phyloP scores from a whole-genome alignment of 2,113 vertebrate species.

The Corythoichthys intestinalis region DNA sequence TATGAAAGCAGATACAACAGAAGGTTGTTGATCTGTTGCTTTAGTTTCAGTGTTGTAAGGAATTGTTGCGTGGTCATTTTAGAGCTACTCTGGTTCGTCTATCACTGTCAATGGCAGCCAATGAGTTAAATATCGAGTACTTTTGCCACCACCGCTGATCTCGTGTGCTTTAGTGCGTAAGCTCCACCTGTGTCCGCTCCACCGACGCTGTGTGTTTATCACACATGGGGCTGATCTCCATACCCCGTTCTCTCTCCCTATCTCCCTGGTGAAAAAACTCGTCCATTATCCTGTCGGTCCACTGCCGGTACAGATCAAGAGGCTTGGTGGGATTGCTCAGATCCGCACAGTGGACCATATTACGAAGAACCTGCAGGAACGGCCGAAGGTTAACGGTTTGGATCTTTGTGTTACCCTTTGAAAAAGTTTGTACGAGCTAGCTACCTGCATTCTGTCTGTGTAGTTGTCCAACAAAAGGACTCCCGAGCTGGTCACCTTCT shows the following conservation, averaged over 20 bases:
- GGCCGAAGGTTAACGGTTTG: neutral
- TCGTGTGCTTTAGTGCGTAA: neutral
- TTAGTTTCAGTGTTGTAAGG: no score
- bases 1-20: no score
- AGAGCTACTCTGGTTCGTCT: no score
- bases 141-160: neutral
- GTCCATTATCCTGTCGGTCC: slow-evolving; percentile 98
- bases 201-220: slow-evolving; percentile 97
- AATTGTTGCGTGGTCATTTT: no score
- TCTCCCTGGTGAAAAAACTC: slow-evolving; percentile 99
- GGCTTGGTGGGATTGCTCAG: slow-evolving; percentile 97
- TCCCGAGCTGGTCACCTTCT: slow-evolving; percentile 97
- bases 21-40: no score
- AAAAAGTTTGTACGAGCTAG: neutral
- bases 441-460: slow-evolving; percentile 95
- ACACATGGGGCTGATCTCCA: slow-evolving; percentile 99
- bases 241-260: slow-evolving; percentile 89
- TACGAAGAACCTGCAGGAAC: slow-evolving; percentile 84
- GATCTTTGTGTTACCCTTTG: neutral
- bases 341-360: slow-evolving; percentile 98
- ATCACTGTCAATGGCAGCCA: no score
- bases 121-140: neutral
- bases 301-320: slow-evolving; percentile 92
- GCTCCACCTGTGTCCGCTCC: slow-evolving; percentile 91
- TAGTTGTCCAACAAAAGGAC: slow-evolving; percentile 96